A percentile compares a stretch with the other conserved stretches of the same genome.
phyloP scores from a whole-genome alignment of 2,113 vertebrate species.

The Asarcornis scutulata region DNA sequence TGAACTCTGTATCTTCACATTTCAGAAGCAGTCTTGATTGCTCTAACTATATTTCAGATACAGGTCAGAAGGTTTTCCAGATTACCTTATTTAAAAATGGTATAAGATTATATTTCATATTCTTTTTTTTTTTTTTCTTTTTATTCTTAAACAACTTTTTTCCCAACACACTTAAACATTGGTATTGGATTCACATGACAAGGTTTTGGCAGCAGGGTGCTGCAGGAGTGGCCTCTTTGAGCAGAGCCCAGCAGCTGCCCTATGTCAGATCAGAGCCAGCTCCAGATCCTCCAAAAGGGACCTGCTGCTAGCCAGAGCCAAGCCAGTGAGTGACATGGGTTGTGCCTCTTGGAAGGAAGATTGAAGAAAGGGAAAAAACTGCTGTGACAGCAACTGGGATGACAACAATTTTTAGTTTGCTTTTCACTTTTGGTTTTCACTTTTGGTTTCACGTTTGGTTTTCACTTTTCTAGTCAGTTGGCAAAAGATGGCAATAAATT shows the following conservation, averaged over 20 bases:
- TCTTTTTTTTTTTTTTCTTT: accelerated
- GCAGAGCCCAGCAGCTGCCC: neutral
- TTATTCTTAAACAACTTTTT: neutral
- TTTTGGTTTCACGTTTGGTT: no score
- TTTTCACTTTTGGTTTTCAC: no score
- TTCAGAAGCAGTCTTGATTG: neutral
- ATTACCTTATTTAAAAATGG: neutral
- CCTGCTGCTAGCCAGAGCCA: no score
- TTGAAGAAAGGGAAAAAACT: neutral
- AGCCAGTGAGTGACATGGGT: no score
- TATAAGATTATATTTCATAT: neutral
- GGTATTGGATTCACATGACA: neutral
- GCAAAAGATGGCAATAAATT: no score
- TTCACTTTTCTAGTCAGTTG: neutral
- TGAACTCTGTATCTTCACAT: accelerated
- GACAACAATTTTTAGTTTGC: neutral
- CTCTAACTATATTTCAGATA: neutral
- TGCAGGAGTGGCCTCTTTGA: neutral
- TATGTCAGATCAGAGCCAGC: no score
- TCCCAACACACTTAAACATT: neutral
- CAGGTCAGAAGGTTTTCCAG: neutral
- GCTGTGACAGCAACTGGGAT: neutral
- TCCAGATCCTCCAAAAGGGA: no score
- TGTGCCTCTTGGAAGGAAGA: neutral
- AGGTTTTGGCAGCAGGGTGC: neutral